Evolutionary conservation across 1,140 invertebrate species (phyloP), one percentile per base, ranked within the genome.

Genomic region (Neodiprion pinetum): DNA sequence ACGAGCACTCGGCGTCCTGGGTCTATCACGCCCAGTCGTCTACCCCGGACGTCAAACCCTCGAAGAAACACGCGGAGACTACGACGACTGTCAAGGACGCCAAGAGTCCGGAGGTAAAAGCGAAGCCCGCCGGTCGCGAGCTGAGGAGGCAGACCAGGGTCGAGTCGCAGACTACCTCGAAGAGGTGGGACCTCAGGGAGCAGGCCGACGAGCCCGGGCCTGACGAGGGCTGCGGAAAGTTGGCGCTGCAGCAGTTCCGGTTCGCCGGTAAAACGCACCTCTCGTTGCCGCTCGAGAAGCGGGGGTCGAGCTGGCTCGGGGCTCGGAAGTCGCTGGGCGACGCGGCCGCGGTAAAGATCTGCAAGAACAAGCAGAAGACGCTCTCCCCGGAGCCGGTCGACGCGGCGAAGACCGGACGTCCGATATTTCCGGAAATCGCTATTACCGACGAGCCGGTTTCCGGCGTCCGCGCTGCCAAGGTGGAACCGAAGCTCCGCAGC

Each of bases 251-350:
- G 28, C 78, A 86, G 1, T 81, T 84, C 0, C 84, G 78, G n/a
- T 88, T 86, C 86, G 87, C 84, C 0, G 81, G 83, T 71, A 88
- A 84, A 70, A 72, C 86, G 7, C 87, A 88, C 65, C 86, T 88
- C 14, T 88, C 87, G 1, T 68, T 88, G 66, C 87, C 86, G 9
- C 79, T 77, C 7, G 86, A 87, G 65, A 81, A 82, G 66, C 87
- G 84, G 53, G 80, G 82, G 14, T 72, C 81, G 7, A 80, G 76
- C 49, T 83, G 80, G 80, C 75, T 80, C 40, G 80, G 80, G 65
- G 72, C 79, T 48, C 80, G 82, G 1, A 84, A 86, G 0, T 74
- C 80, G 7, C 47, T 70, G 21, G 75, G 77, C 5, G 76, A 73
- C 1, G 75, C 68, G 87, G 53, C 53, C n/a, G 53, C 53, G n/a